A percentile compares a stretch with the other conserved stretches of the same genome.
These are phyloP conservation scores for Hypotaenidia okinawae DNA, from an alignment of 2,797 vertebrate genomes.

Conservation along the genomic window DNA sequence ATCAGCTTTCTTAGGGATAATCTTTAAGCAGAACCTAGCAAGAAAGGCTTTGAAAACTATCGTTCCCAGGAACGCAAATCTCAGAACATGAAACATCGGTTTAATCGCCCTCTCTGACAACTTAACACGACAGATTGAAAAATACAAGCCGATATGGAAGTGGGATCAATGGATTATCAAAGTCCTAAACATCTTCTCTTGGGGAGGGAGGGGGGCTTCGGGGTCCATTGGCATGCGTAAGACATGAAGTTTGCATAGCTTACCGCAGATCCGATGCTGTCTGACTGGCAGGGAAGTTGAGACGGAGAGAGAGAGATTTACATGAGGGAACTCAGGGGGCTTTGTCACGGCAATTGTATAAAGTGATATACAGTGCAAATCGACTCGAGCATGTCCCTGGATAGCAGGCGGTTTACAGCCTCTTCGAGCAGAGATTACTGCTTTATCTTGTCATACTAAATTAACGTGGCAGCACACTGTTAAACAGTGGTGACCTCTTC, in stretches of 20 bases:
- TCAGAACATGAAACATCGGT: slow-evolving; percentile 78
- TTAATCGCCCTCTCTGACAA: slow-evolving; percentile 82
- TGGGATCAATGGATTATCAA: slow-evolving; percentile 86
- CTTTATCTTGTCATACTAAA: slow-evolving; percentile 98
- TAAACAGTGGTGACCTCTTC: slow-evolving; percentile 92
- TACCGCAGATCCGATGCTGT: slow-evolving; percentile 62
- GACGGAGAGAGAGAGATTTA: slow-evolving; percentile 80
- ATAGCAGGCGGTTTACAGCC: slow-evolving; percentile 82
- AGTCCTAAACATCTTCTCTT: slow-evolving; percentile 80
- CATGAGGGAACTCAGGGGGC: slow-evolving; percentile 82
- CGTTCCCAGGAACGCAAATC: slow-evolving; percentile 78
- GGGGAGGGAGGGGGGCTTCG: slow-evolving; percentile 5
- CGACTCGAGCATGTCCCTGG: slow-evolving; percentile 82
- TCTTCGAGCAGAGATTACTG: slow-evolving; percentile 88
- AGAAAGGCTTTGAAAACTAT: slow-evolving; percentile 80
- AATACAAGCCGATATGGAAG: slow-evolving; percentile 80
- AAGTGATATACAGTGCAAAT: slow-evolving; percentile 86
- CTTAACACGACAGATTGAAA: slow-evolving; percentile 81
- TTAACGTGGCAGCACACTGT: slow-evolving; percentile 87
- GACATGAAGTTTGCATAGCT: slow-evolving; percentile 76
- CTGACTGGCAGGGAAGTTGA: slow-evolving; percentile 77
- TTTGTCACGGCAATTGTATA: slow-evolving; percentile 87
- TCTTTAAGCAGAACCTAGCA: slow-evolving; percentile 76
- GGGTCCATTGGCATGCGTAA: slow-evolving; percentile 68
- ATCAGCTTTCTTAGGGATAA: slow-evolving; percentile 80